A percentile compares a stretch with the other conserved stretches of the same genome.
Evolutionary conservation across 1,140 invertebrate species (phyloP).

Genomic region (Bombus balteatus): DNA sequence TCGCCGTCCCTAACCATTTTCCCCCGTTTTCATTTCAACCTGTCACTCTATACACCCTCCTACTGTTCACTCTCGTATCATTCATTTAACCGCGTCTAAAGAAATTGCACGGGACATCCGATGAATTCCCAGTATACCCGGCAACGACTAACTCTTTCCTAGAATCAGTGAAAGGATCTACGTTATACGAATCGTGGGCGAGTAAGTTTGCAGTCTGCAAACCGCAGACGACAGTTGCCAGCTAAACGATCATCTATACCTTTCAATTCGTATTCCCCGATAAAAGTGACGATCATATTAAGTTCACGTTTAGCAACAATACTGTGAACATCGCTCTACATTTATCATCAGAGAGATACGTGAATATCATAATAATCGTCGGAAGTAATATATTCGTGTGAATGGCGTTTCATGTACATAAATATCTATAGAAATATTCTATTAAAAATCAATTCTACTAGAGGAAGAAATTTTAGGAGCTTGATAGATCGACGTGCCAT

Average conservation of each 20-base stretch:
- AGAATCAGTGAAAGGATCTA: not conserved
- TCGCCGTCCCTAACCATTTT: not conserved
- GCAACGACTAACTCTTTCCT: not conserved
- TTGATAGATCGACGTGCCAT: no score
- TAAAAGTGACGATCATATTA: no score
- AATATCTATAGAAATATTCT: no score
- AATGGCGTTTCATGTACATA: no score
- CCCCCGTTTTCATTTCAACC: not conserved
- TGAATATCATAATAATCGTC: no score
- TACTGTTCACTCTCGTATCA: not conserved
- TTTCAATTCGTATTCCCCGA: not conserved
- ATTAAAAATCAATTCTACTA: no score
- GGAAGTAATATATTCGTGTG: no score
- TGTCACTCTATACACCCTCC: not conserved
- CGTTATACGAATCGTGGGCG: not conserved
- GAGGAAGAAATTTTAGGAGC: no score
- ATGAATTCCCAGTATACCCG: not conserved
- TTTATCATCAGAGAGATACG: no score
- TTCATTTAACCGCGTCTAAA: not conserved
- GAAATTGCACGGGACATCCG: not conserved
- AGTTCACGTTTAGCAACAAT: no score
- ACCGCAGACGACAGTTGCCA: not conserved
- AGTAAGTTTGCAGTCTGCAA: not conserved
- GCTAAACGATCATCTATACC: not conserved
- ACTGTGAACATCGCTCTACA: no score